Conservation (phyloP, 1,140 invertebrate genomes). For the Aricia agestis region DNA sequence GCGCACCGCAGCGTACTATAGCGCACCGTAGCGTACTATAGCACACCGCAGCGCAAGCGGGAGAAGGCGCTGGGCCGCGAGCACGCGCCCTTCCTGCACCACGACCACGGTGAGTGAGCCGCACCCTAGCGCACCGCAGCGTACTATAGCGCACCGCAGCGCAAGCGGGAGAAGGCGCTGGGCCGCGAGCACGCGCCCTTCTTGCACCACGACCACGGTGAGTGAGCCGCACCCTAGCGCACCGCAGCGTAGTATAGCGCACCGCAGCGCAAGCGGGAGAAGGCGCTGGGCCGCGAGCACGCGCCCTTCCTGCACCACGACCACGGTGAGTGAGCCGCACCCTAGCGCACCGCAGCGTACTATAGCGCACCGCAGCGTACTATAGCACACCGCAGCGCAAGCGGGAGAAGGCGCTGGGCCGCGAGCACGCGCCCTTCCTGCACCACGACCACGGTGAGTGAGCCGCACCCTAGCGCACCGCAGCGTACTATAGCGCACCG, state of each 20-base stretch:
- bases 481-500: too few relatives aligned
- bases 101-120: constrained; percentile 74
- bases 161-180: constrained; percentile 92
- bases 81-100: constrained; percentile 82
- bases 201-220: constrained; percentile 81
- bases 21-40: neutral
- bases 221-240: constrained; percentile 10
- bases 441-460: constrained; percentile 79
- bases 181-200: constrained; percentile 83
- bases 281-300: constrained; percentile 84
- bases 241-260: neutral
- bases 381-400: too few relatives aligned
- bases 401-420: constrained; percentile 88
- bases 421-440: constrained; percentile 83
- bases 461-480: neutral
- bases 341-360: neutral
- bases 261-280: constrained; percentile 88
- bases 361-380: neutral
- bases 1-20: neutral
- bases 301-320: constrained; percentile 83
- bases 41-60: constrained; percentile 93
- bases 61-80: constrained; percentile 89
- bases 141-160: constrained; percentile 45
- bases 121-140: neutral
- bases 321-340: constrained; percentile 61